A percentile compares a stretch with the other conserved stretches of the same genome.
phyloP scores from a whole-genome alignment of 2,113 vertebrate species.

The Asarcornis scutulata region DNA sequence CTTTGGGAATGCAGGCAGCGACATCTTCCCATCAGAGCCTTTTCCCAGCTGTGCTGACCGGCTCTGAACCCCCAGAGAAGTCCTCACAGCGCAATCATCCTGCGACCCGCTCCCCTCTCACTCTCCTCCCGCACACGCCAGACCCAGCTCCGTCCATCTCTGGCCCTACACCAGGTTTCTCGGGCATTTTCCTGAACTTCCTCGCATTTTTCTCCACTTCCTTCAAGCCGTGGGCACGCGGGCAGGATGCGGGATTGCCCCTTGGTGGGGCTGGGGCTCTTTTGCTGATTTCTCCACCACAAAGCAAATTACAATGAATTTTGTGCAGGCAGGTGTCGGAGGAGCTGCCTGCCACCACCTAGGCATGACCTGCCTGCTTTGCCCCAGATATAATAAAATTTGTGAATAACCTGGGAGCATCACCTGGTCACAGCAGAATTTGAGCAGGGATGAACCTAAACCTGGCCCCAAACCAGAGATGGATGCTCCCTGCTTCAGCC shows the following conservation, averaged over 20 bases:
- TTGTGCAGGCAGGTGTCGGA: too few species aligned
- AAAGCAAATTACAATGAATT: neutral
- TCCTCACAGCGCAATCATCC: neutral
- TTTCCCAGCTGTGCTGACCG: neutral
- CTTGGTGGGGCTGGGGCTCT: neutral
- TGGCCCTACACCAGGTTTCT: neutral
- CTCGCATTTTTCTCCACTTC: neutral
- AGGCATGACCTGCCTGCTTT: neutral
- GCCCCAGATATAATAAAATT: neutral
- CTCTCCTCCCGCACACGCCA: neutral
- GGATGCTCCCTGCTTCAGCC: neutral
- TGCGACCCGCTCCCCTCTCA: neutral
- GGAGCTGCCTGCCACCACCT: neutral
- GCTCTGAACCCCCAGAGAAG: neutral
- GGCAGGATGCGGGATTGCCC: neutral
- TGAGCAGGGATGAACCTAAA: neutral
- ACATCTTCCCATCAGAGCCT: neutral
- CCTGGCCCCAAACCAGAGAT: neutral
- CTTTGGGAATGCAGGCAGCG: conserved; percentile 37
- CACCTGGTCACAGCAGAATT: neutral
- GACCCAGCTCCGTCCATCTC: rapidly evolving
- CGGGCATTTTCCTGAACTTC: neutral
- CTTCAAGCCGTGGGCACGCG: rapidly evolving
- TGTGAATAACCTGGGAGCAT: neutral
- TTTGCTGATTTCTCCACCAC: neutral